These are phyloP conservation scores for Drosophila ambigua DNA, from an alignment of 1,140 invertebrate species.

Conservation along the genomic window DNA sequence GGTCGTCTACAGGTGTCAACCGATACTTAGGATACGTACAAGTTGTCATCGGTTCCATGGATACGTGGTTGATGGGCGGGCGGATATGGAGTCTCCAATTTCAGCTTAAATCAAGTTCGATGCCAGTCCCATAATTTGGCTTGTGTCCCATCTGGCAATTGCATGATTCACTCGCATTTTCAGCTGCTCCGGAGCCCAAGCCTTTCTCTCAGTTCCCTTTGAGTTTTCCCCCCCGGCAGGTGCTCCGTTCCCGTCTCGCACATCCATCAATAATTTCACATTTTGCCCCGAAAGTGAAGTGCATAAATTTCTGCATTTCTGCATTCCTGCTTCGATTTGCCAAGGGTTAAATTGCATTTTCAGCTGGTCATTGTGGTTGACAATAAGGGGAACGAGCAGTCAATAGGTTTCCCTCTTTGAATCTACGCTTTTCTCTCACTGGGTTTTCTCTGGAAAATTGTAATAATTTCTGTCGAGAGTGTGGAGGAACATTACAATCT, in stretches of 20 bases:
- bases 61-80: conserved; percentile 33
- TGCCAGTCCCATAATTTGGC: conserved; percentile 24
- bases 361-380: conserved; percentile 67
- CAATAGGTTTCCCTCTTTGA: conserved; percentile 24
- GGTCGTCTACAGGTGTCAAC: conserved; percentile 62
- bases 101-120: conserved; percentile 34
- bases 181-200: conserved; percentile 40
- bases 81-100: conserved; percentile 63
- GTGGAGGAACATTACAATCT: conserved; percentile 8
- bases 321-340: conserved; percentile 46
- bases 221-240: conserved; percentile 28
- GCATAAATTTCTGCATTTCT: conserved; percentile 41
- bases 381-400: conserved; percentile 36
- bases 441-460: conserved; percentile 49
- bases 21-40: conserved; percentile 39
- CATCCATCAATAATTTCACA: conserved; percentile 62
- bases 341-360: conserved; percentile 51
- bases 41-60: conserved; percentile 40
- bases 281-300: conserved; percentile 63
- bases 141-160: conserved; percentile 48
- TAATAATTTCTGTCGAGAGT: conserved; percentile 40
- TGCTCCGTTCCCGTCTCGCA: conserved; percentile 17
- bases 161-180: conserved; percentile 35
- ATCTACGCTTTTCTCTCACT: conserved; percentile 5
- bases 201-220: conserved; percentile 24